These are phyloP conservation scores for Hydrocynus forskahlii DNA, from an alignment of 2,797 vertebrate species.

Conservation along the genomic window DNA sequence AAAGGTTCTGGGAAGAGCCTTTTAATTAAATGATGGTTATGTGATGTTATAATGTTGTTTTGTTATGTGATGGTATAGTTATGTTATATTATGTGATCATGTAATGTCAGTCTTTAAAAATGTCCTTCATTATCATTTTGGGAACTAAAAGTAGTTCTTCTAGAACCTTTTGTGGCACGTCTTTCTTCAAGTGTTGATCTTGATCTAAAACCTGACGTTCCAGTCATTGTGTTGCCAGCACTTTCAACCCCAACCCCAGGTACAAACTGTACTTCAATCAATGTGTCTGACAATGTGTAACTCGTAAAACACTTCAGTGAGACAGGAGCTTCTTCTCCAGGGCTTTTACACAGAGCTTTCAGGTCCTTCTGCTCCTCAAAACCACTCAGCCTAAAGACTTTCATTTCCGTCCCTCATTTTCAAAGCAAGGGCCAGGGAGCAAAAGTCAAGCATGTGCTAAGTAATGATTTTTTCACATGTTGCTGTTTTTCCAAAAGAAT, in stretches of 20 bases:
- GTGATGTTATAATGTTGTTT: too few species aligned
- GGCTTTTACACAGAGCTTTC: not conserved
- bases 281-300: slow-evolving; percentile 11
- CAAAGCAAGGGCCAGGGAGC: slow-evolving; percentile 9
- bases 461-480: slow-evolving; percentile 42
- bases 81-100: too few species aligned
- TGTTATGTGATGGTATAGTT: too few species aligned
- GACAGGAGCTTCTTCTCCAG: not conserved
- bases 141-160: too few species aligned
- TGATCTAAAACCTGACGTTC: not conserved
- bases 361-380: slow-evolving; percentile 1
- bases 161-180: too few species aligned
- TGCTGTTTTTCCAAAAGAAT: slow-evolving; percentile 38
- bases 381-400: slow-evolving; percentile 12
- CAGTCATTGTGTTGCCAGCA: not conserved
- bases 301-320: not conserved
- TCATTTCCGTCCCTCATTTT: slow-evolving; percentile 20
- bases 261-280: slow-evolving; percentile 16
- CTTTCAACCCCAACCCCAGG: not conserved
- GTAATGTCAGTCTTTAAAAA: too few species aligned
- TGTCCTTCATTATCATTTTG: too few species aligned
- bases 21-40: too few species aligned
- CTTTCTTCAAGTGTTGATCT: not conserved
- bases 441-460: slow-evolving; percentile 27
- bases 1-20: too few species aligned